Evolutionary conservation across 2,797 vertebrate species (phyloP).

Genomic region (Acomys russatus): DNA sequence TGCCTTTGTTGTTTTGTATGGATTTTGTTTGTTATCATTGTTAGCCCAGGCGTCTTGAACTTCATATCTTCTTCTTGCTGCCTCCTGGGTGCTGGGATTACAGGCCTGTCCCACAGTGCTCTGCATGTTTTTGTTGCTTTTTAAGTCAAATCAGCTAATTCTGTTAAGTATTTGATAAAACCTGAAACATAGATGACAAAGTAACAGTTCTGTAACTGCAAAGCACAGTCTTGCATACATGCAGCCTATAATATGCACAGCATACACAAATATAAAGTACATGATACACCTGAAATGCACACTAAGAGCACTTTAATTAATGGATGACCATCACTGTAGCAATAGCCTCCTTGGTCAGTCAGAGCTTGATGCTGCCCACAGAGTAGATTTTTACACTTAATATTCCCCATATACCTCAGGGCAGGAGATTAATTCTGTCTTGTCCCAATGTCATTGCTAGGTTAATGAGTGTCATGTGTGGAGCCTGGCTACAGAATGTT

Average conservation of each 20-base stretch:
- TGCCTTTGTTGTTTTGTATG: slow-evolving; percentile 54
- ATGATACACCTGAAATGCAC: slow-evolving; percentile 35
- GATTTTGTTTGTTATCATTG: neutral
- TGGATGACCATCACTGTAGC: slow-evolving; percentile 21
- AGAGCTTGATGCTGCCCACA: slow-evolving; percentile 68
- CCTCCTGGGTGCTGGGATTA: neutral
- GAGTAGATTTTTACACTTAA: slow-evolving; percentile 59
- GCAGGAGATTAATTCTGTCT: slow-evolving; percentile 67
- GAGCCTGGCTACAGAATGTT: too few relatives aligned
- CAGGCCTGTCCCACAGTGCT: neutral
- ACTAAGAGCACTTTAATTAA: slow-evolving; percentile 48
- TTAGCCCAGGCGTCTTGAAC: neutral
- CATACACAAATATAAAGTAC: slow-evolving; percentile 34
- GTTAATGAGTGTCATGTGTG: too few relatives aligned
- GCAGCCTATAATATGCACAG: neutral
- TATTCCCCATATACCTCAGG: slow-evolving; percentile 54
- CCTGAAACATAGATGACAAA: slow-evolving; percentile 55
- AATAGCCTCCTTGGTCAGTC: slow-evolving; percentile 70
- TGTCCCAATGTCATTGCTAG: slow-evolving; percentile 55
- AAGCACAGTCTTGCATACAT: neutral
- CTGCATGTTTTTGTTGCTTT: slow-evolving; percentile 59
- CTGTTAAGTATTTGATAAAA: slow-evolving; percentile 27
- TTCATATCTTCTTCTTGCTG: neutral
- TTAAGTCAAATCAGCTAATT: slow-evolving; percentile 55
- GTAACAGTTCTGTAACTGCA: slow-evolving; percentile 41